These are phyloP conservation scores for Hydrocynus forskahlii DNA, from an alignment of 2,797 vertebrate genomes.

Conservation along the genomic window DNA sequence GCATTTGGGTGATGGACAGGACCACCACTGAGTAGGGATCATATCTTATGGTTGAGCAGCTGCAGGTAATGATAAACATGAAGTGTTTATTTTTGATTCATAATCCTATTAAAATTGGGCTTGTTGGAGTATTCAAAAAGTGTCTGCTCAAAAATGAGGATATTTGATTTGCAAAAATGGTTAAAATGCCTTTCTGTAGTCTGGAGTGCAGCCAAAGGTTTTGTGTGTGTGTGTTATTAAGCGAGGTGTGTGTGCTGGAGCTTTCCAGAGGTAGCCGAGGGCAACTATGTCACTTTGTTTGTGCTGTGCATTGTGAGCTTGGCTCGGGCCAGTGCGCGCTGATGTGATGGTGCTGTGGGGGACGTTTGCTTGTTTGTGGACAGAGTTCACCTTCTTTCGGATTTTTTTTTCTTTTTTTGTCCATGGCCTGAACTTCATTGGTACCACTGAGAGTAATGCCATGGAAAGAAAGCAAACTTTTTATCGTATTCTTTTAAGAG, in stretches of 20 bases:
- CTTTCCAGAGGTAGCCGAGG: background rate
- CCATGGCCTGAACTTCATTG: background rate
- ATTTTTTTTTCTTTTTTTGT: background rate
- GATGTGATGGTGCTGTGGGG: background rate
- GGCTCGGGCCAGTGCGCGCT: background rate
- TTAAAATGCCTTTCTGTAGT: background rate
- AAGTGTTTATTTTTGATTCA: no score
- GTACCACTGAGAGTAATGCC: background rate
- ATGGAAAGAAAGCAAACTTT: conserved; percentile 37
- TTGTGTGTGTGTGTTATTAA: background rate
- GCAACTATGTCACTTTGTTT: background rate
- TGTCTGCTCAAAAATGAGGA: background rate
- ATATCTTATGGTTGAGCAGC: no score
- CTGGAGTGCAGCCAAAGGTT: background rate
- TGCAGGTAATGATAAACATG: no score
- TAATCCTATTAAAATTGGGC: no score
- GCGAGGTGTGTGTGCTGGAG: background rate
- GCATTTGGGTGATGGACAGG: no score
- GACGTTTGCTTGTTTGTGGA: background rate
- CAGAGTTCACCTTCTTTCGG: background rate
- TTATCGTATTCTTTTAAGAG: conserved; percentile 36
- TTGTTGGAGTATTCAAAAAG: background rate
- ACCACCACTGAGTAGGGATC: no score
- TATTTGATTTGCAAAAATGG: background rate
- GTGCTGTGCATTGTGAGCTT: conserved; percentile 5